Conservation (phyloP, 1,140 invertebrate species). For the Rhopalosiphum padi region DNA sequence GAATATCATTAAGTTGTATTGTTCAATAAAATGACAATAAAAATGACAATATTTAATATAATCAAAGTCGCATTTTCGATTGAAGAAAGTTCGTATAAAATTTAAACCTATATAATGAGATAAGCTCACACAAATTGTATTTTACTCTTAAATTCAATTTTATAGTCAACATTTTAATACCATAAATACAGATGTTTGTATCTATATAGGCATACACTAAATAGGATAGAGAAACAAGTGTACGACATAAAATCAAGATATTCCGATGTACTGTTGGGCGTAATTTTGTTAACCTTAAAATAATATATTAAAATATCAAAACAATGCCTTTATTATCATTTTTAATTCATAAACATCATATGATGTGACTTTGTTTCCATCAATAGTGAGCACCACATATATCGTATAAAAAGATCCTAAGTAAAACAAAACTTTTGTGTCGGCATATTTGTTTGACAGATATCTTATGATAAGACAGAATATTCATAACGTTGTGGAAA, state of each 20-base stretch:
- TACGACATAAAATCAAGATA: neutral
- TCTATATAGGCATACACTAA: neutral
- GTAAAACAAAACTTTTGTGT: neutral
- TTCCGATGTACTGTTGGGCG: neutral
- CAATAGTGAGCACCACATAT: neutral
- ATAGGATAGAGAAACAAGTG: neutral
- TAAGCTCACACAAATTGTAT: neutral
- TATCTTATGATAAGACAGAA: neutral
- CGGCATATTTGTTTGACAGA: neutral
- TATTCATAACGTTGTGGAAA: neutral
- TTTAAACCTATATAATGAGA: neutral
- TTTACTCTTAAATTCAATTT: neutral
- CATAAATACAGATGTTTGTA: neutral
- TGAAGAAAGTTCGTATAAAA: neutral
- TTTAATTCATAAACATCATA: neutral
- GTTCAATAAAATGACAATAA: neutral
- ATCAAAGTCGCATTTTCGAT: neutral
- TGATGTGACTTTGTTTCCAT: neutral
- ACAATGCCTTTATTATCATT: neutral
- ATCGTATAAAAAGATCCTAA: neutral
- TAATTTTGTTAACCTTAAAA: neutral
- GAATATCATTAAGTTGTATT: neutral
- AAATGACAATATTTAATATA: neutral
- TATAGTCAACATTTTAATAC: constrained; percentile 5
- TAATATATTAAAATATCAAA: neutral